Base-by-base conservation (phyloP, 2,888 invertebrate species). In the Allacma fusca region DNA sequence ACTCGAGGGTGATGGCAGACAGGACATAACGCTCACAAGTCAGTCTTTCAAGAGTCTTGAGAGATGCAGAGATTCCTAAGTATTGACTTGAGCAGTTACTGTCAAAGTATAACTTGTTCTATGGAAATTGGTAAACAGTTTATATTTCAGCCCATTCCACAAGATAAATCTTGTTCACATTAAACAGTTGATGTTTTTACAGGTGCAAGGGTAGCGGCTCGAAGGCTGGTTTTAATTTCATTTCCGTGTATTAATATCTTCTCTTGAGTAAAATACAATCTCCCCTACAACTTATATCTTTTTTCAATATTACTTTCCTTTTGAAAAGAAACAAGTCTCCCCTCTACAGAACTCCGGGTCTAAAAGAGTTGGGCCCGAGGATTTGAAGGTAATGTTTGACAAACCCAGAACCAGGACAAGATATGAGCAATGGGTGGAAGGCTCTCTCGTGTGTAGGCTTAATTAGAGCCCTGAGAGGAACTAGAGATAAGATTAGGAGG, bases 111-210 rank as follows among this genome's bases (percentile, higher is more conserved):
- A 29, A 65, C 65, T 65, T 65, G 26, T 50, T 50, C 50, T 19
- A 34, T 34, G 50, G n/a, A 16, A 50, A 50, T 50, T 50, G 19
- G n/a, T 50, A 50, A 50, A 65, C 29, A 65, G 65, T 68, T 68
- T 68, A 68, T 68, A 40, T 40, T 68, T 40, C 68, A 68, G 34
- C 19, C 68, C 68, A 40, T 43, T 43, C 68, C 68, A 29, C 40
- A 68, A 68, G 43, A 68, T 68, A 68, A 68, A 68, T 68, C 68
- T 68, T 68, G 40, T 40, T 68, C 68, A 68, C 68, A 68, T 68
- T 68, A 68, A 68, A 68, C 68, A 40, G 68, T 68, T 68, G 34
- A 40, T 68, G 68, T 68, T 68, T 68, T 68, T 68, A 68, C 68
- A 68, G 68, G 68, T 68, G 68, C 68, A 68, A 40, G 43, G 40